A percentile compares a stretch with the other conserved stretches of the same genome.
Conservation (phyloP, 2,797 vertebrate species). For the Cyclura pinguis region DNA sequence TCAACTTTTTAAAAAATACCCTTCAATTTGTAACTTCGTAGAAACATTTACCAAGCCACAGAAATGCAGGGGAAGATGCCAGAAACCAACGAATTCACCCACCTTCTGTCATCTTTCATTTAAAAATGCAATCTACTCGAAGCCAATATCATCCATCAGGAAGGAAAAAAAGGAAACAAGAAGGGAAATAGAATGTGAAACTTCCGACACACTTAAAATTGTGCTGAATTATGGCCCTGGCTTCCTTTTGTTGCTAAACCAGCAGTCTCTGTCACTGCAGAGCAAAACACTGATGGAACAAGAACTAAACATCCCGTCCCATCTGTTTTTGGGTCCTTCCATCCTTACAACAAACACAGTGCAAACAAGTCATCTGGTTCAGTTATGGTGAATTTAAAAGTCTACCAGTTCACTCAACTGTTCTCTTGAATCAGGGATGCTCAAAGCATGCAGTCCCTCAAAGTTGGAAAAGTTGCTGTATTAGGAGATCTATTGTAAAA, state of each 20-base stretch:
- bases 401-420: background rate
- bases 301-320: background rate
- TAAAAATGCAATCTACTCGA: constrained; percentile 20
- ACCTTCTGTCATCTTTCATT: background rate
- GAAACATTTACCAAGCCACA: constrained; percentile 18
- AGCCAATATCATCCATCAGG: constrained; percentile 21
- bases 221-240: constrained; percentile 46
- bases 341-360: accelerated
- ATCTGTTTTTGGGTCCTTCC: background rate
- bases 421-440: background rate
- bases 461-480: no score
- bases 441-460: background rate
- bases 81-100: background rate
- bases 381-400: background rate
- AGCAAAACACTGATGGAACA: constrained; percentile 30
- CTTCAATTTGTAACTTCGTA: constrained; percentile 29
- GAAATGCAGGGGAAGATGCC: constrained; percentile 19
- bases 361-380: background rate
- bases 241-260: constrained; percentile 56
- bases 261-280: constrained; percentile 45
- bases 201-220: constrained; percentile 47
- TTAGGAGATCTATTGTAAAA: no score
- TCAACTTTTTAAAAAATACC: background rate
- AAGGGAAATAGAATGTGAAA: constrained; percentile 38
- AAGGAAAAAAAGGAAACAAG: background rate